A percentile compares a stretch with the other conserved stretches of the same genome.
Conservation (phyloP, 2,113 vertebrate species). For the Semnornis frantzii region DNA sequence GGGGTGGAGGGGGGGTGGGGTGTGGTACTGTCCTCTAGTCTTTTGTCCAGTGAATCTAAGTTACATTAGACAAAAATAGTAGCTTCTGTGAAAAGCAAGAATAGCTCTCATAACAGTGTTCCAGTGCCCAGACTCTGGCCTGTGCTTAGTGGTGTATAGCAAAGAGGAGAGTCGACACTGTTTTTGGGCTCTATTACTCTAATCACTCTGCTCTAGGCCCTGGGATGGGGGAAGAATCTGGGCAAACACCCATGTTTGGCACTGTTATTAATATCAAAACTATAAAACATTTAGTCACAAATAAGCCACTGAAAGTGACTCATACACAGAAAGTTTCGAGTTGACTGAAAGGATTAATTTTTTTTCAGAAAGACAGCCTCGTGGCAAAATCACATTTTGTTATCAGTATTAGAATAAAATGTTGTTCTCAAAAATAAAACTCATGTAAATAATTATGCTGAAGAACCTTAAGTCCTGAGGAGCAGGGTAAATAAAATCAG, state of each 20-base stretch:
- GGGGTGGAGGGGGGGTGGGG: too few relatives aligned
- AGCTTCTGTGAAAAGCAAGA: not conserved
- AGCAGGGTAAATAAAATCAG: slow-evolving; percentile 4
- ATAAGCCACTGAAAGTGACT: not conserved
- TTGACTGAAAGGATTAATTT: not conserved
- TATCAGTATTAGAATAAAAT: not conserved
- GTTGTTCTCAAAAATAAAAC: not conserved
- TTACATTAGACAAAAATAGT: not conserved
- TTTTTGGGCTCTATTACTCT: not conserved
- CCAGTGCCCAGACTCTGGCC: not conserved
- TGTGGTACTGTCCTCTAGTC: not conserved
- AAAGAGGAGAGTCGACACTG: not conserved
- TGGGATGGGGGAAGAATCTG: not conserved
- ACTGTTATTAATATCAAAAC: not conserved
- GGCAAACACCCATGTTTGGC: not conserved
- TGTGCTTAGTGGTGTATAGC: not conserved
- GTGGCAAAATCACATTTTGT: not conserved
- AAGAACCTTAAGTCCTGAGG: not conserved
- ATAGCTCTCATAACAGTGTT: not conserved
- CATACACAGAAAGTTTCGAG: not conserved
- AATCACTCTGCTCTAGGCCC: not conserved
- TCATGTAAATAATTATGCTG: not conserved
- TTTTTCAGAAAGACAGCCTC: not conserved
- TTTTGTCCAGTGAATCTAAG: not conserved
- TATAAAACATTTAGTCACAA: not conserved